Conservation (phyloP, 2,888 invertebrate genomes). For the Cepaea hortensis region DNA sequence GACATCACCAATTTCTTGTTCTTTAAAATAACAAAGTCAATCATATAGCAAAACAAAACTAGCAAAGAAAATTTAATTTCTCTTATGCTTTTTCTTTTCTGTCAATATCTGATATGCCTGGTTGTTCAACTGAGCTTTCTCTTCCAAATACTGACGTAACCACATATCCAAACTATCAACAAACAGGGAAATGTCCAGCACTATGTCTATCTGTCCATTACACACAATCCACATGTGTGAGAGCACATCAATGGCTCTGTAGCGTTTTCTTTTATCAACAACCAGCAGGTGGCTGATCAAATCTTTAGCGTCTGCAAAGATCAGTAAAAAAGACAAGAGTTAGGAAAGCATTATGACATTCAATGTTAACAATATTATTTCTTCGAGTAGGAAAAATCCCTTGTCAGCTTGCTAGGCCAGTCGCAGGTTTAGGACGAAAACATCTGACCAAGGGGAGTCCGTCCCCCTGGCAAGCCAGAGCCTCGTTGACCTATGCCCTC, state of each 20-base stretch:
- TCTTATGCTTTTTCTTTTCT: conserved; percentile 53
- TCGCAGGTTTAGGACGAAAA: too few relatives aligned
- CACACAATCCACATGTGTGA: conserved; percentile 74
- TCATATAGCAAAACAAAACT: too few relatives aligned
- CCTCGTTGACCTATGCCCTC: too few relatives aligned
- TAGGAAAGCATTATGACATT: too few relatives aligned
- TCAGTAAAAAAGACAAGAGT: too few relatives aligned
- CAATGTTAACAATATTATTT: too few relatives aligned
- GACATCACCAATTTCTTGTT: too few relatives aligned
- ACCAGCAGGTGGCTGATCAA: conserved; percentile 74
- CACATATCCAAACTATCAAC: conserved; percentile 55
- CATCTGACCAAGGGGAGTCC: too few relatives aligned
- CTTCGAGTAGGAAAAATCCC: too few relatives aligned
- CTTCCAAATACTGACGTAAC: conserved; percentile 61
- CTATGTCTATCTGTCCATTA: conserved; percentile 58
- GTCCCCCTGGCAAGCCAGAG: too few relatives aligned
- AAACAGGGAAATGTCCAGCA: conserved; percentile 53
- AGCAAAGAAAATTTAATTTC: not conserved
- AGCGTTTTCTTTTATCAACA: conserved; percentile 73
- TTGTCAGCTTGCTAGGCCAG: too few relatives aligned
- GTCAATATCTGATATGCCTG: conserved; percentile 65
- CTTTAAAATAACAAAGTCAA: too few relatives aligned
- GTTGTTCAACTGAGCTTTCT: conserved; percentile 62
- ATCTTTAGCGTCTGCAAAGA: conserved; percentile 74
- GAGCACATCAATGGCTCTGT: conserved; percentile 73